These are phyloP conservation scores for Boulengeromyrus knoepffleri DNA, from an alignment of 2,113 vertebrate species.

Conservation along the genomic window DNA sequence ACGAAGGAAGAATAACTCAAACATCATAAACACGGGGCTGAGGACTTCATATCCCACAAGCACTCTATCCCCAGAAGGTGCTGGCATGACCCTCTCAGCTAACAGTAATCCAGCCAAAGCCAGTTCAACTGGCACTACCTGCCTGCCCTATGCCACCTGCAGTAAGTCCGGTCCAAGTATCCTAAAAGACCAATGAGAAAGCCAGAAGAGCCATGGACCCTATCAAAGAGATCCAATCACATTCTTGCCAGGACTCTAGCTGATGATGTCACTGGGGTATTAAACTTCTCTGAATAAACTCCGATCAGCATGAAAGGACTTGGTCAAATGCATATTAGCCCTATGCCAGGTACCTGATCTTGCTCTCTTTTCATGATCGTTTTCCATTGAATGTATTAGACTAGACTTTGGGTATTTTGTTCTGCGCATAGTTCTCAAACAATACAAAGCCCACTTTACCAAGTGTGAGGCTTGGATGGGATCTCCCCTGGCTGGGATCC, in stretches of 20 bases:
- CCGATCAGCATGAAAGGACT: neutral
- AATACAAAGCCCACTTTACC: neutral
- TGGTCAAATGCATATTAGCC: neutral
- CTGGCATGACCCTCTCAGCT: neutral
- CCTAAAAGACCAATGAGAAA: neutral
- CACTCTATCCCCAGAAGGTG: neutral
- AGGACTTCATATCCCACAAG: neutral
- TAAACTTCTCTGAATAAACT: neutral
- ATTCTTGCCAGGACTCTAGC: neutral
- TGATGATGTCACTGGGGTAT: neutral
- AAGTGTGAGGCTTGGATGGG: conserved; percentile 50
- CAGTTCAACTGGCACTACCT: neutral
- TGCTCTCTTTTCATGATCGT: neutral
- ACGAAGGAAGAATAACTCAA: neutral
- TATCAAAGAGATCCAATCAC: neutral
- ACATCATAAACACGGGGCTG: neutral
- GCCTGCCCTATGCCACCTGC: neutral
- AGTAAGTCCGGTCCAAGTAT: neutral
- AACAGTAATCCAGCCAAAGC: neutral
- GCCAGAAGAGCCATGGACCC: neutral
- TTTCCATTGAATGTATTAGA: neutral
- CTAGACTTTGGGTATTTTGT: neutral
- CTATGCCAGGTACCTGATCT: neutral
- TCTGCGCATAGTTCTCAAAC: neutral
- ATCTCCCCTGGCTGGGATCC: conserved; percentile 51